Base-by-base conservation (phyloP, 2,797 vertebrate genomes). In the Thamnophis elegans region DNA sequence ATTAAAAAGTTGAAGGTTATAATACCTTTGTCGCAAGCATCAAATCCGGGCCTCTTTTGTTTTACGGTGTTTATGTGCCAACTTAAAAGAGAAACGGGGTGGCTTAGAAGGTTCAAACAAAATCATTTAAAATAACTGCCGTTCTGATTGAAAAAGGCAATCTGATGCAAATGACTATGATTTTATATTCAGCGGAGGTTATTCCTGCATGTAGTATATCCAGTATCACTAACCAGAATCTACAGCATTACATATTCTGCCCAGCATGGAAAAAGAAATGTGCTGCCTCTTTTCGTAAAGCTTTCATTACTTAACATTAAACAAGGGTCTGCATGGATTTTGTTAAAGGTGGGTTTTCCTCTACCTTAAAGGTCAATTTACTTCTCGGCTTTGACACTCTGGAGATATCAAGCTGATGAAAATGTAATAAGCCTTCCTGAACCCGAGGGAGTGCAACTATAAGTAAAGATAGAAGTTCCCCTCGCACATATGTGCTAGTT, bases 331-430 rank as follows among this genome's bases (percentile, higher is more conserved):
- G 85, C 51, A 11, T 65, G 47, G 73, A 59, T 89, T 92, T 89
- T 85, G 78, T 82, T 82, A 68, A 54, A 26, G 51, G 20, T 88
- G 60, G 32, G n/a, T 62, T n/a, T 82, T 32, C 53, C 4, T 20
- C 25, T 47, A n/a, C 26, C 65, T 20, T 85, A 94, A 94, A 94
- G 93, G 93, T 93, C 93, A 90, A 10, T 91, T 94, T 90, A 92
- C 36, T 92, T 94, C 95, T 88, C 92, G 85, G 78, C 25, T 14
- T 54, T 90, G 68, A 90, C 88, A 88, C 55, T 73, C 65, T 8
- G 26, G 51, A 56, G 85, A 88, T 82, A 92, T 36, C 13, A 62
- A 73, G 53, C 16, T 91, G 85, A 93, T 89, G 54, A 86, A 90
- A 93, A 93, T 2, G 36, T 89, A 94, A 93, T 87, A 65, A 86